These are phyloP conservation scores for Grapholita molesta DNA, from an alignment of 1,140 invertebrate species.

Conservation along the genomic window DNA sequence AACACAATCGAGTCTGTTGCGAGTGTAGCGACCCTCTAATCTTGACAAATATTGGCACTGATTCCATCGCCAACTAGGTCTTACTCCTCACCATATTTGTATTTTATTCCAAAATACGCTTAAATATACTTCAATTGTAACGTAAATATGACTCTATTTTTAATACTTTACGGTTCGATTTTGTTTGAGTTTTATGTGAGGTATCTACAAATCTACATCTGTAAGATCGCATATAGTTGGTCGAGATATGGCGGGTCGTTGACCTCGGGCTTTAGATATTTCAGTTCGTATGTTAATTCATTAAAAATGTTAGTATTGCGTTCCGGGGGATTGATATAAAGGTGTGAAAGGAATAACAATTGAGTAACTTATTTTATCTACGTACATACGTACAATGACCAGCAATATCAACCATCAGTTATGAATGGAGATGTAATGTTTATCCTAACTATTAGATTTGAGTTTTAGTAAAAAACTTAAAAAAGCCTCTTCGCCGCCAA, in stretches of 20 bases:
- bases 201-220: neutral
- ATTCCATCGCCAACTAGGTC: constrained; percentile 33
- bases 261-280: constrained; percentile 36
- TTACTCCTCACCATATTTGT: neutral
- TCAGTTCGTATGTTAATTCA: constrained; percentile 43
- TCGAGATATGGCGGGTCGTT: constrained; percentile 55
- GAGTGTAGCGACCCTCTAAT: constrained; percentile 29
- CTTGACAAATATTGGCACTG: constrained; percentile 43
- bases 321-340: neutral
- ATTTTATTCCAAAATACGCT: neutral
- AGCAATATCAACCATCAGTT: too few species aligned
- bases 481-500: too few species aligned
- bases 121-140: neutral
- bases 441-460: too few species aligned
- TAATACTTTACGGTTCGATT: constrained; percentile 31
- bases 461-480: too few species aligned
- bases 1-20: neutral
- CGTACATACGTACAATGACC: too few species aligned
- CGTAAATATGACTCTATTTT: constrained; percentile 29
- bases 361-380: neutral
- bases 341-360: neutral
- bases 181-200: constrained; percentile 25
- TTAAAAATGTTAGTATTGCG: constrained; percentile 31
- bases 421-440: too few species aligned
- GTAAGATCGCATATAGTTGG: constrained; percentile 40